Conservation (phyloP, 92 coral and sea anemone genomes). For the Phymanthus crucifer region DNA sequence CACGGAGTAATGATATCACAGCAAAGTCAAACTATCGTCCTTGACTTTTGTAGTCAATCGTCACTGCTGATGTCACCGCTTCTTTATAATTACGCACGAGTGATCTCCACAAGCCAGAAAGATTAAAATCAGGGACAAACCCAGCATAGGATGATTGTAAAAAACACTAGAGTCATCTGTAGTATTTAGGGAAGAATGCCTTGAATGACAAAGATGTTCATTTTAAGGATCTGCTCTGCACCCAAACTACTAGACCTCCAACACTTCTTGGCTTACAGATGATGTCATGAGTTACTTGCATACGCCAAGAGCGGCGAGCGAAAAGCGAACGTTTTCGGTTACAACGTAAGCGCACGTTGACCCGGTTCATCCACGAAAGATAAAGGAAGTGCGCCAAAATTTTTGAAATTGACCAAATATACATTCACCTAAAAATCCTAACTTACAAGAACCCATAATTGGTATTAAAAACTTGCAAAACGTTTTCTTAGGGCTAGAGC, state of each 20-base stretch:
- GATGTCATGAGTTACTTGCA: neutral
- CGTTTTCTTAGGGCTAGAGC: neutral
- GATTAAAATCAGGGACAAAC: neutral
- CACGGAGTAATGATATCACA: neutral
- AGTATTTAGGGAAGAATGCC: neutral
- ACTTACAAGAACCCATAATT: neutral
- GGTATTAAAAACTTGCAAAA: neutral
- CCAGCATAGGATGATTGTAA: neutral
- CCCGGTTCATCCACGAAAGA: neutral
- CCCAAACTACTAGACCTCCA: neutral
- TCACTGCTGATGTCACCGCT: neutral
- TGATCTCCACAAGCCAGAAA: neutral
- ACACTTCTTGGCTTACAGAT: neutral
- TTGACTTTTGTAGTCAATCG: neutral
- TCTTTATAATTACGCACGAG: constrained; percentile 1
- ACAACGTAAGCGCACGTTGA: neutral
- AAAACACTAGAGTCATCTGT: neutral
- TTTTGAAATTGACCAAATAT: neutral
- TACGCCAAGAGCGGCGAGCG: no score
- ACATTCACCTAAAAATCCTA: neutral
- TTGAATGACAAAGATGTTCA: neutral
- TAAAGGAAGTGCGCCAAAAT: constrained; percentile 5
- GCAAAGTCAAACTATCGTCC: neutral
- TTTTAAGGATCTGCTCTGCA: neutral
- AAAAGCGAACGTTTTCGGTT: neutral